Conservation (phyloP, 2,888 invertebrate species). For the Himalopsyche kuldschensis region DNA sequence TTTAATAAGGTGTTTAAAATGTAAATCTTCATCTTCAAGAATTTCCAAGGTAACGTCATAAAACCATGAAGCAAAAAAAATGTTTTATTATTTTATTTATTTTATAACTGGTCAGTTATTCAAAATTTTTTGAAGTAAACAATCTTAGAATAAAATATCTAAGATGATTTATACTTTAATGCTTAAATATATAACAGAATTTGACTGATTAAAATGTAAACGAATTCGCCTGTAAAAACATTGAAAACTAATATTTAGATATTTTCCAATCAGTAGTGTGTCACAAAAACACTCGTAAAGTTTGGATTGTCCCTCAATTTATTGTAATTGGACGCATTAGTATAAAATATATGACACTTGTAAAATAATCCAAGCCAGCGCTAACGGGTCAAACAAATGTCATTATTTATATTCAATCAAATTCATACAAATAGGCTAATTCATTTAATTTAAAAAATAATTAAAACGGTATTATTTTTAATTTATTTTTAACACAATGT, state of each 20-base stretch:
- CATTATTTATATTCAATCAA: not conserved
- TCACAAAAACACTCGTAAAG: not conserved
- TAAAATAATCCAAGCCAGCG: not conserved
- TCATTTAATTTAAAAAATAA: not conserved
- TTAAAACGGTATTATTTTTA: not conserved
- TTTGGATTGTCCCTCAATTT: not conserved
- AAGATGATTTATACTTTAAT: not conserved
- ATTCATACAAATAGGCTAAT: not conserved
- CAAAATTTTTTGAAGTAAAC: no score
- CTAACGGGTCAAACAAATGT: not conserved
- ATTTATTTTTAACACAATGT: not conserved
- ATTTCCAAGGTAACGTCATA: no score
- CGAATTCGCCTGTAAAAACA: not conserved
- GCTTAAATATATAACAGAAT: not conserved
- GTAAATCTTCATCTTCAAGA: no score
- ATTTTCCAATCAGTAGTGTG: not conserved
- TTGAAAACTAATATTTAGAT: not conserved
- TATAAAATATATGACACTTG: not conserved
- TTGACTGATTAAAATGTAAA: not conserved
- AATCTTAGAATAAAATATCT: no score
- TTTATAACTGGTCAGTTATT: no score
- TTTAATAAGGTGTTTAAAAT: no score
- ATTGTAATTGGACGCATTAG: not conserved
- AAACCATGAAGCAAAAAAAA: no score
- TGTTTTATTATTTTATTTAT: no score